A percentile compares a stretch with the other conserved stretches of the same genome.
Evolutionary conservation across 2,113 vertebrate genomes (phyloP).

Genomic region (Ceyx margarethae): DNA sequence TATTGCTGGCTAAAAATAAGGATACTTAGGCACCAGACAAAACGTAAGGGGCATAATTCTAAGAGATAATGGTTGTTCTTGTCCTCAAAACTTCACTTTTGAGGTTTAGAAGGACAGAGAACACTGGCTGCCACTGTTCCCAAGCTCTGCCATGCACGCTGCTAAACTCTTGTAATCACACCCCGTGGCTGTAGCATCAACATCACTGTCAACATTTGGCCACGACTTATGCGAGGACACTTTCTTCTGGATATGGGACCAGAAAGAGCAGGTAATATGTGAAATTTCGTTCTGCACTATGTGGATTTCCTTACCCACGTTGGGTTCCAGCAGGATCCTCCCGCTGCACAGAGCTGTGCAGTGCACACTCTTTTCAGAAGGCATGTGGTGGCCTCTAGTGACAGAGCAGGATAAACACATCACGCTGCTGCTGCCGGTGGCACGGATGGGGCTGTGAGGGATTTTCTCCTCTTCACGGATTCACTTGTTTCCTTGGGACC

Average conservation of each 20-base stretch:
- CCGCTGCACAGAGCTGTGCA: no score
- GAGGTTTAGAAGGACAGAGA: not conserved
- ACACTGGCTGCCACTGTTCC: not conserved
- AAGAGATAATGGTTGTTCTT: not conserved
- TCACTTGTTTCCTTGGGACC: no score
- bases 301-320: accelerated
- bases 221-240: not conserved
- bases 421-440: not conserved
- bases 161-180: not conserved
- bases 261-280: not conserved
- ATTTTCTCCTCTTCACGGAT: not conserved
- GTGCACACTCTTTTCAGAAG: not conserved
- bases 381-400: constrained; percentile 55
- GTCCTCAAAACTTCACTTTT: not conserved
- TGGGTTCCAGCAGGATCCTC: not conserved
- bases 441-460: not conserved
- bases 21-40: not conserved
- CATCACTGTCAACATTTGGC: not conserved
- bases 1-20: not conserved
- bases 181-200: not conserved
- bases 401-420: not conserved
- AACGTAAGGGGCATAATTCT: not conserved
- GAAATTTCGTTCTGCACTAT: not conserved
- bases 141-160: not conserved
- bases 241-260: not conserved